Conservation (phyloP, 2,113 vertebrate species). For the Sphyrna mokarran region DNA sequence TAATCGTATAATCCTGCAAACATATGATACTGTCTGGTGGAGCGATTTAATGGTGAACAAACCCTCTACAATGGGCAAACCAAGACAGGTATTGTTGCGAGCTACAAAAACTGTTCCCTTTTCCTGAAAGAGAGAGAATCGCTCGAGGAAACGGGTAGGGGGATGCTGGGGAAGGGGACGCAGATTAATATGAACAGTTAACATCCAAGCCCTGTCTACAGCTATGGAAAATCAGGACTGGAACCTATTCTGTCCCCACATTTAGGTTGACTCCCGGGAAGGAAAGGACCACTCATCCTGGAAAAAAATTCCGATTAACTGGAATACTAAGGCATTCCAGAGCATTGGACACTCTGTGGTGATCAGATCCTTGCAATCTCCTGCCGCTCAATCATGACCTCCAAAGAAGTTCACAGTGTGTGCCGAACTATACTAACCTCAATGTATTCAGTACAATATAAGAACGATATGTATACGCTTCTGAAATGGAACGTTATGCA, state of each 20-base stretch:
- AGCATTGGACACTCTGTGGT: neutral
- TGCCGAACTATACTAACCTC: neutral
- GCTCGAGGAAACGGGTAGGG: neutral
- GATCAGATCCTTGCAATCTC: neutral
- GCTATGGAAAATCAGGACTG: neutral
- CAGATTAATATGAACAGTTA: neutral
- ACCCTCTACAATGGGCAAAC: neutral
- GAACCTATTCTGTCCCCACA: neutral
- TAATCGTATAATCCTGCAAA: too few species aligned
- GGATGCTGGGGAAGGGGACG: too few species aligned
- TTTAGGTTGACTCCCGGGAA: neutral
- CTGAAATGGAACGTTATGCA: neutral
- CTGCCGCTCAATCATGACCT: neutral
- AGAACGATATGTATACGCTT: neutral
- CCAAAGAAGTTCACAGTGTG: neutral
- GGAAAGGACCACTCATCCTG: neutral
- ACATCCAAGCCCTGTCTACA: neutral
- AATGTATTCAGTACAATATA: neutral
- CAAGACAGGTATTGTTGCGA: neutral
- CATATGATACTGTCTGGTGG: neutral
- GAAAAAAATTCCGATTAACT: neutral
- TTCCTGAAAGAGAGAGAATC: neutral
- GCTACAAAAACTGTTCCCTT: neutral
- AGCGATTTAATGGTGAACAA: neutral
- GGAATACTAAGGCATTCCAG: neutral